These are phyloP conservation scores for Merodon equestris DNA, from an alignment of 2,888 invertebrate species.

Conservation along the genomic window DNA sequence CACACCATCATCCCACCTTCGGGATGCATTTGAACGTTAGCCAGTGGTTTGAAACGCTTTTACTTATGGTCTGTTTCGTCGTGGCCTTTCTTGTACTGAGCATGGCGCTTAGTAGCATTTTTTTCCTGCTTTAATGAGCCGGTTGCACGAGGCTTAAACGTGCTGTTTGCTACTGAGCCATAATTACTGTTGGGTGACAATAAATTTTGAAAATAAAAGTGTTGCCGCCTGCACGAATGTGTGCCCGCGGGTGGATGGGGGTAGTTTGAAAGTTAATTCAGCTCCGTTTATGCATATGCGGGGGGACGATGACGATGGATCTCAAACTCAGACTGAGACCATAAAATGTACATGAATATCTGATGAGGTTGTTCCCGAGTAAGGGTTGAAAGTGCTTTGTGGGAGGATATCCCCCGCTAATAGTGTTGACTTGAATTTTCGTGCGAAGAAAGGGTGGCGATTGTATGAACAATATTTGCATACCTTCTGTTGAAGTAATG, in stretches of 20 bases:
- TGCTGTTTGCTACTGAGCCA: slow-evolving; percentile 38
- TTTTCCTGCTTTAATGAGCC: slow-evolving; percentile 54
- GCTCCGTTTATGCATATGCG: slow-evolving; percentile 21
- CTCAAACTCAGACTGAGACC: slow-evolving; percentile 25
- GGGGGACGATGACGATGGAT: slow-evolving; percentile 18
- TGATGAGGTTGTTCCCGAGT: slow-evolving; percentile 33
- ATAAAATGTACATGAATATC: slow-evolving; percentile 48
- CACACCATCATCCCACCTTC: slow-evolving; percentile 21
- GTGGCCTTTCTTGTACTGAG: slow-evolving; percentile 27
- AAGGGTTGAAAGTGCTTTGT: not conserved
- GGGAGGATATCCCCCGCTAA: slow-evolving; percentile 21
- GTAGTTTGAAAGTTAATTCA: slow-evolving; percentile 38
- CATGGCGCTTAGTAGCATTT: too few relatives aligned
- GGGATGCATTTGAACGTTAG: slow-evolving; percentile 46
- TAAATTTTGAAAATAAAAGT: slow-evolving; percentile 38
- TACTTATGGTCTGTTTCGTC: not conserved
- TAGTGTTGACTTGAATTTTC: slow-evolving; percentile 37
- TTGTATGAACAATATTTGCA: slow-evolving; percentile 53
- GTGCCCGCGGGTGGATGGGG: not conserved
- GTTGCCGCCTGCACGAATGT: not conserved
- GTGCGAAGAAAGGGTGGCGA: slow-evolving; percentile 31
- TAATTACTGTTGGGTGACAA: slow-evolving; percentile 55
- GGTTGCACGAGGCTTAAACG: slow-evolving; percentile 39
- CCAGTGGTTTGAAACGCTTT: slow-evolving; percentile 36
- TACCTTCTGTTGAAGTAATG: slow-evolving; percentile 12